Base-by-base conservation (phyloP, 2,113 vertebrate genomes). In the Xyliphius kryptos region DNA sequence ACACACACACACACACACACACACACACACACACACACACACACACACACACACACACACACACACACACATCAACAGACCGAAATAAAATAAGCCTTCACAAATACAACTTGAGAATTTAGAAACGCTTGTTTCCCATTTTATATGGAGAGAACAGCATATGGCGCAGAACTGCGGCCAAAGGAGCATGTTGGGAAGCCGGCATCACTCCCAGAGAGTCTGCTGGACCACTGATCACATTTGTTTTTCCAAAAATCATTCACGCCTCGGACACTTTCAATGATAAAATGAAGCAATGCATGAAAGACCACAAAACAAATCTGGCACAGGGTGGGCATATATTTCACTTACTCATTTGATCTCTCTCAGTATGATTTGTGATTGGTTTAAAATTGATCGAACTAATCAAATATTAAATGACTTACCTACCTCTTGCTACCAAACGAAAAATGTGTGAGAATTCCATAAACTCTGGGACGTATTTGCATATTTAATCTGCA, bases 161-260 rank as follows among this genome's bases (percentile, higher is more conserved):
- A 74, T 70, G 72, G 72, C 56, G 54, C 13, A 50, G 26, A 49
- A 55, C 51, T 26, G 48, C 38, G 22, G 72, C 72, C 72, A 74
- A 69, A 53, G 66, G 51, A 49, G 56, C 68, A 58, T 56, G 70
- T 52, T 63, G 60, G 50, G 52, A 63, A 70, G 67, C 61, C 63
- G 54, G 63, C 67, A 51, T 64, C 49, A 43, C 68, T 69, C 63
- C 67, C 72, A 74, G 59, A 70, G 61, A 70, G 68, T 70, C 68
- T 56, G 67, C 64, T 56, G 71, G 63, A 64, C 53, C 47, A 40
- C 41, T 51, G 63, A 55, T 69, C 67, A 40, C 17, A 14, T 51
- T 22, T 21, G 17, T 47, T 51, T 61, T 52, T 72, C 69, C 69
- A 63, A 64, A 67, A 64, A 64, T 55, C 56, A 70, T 67, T 60